These are phyloP conservation scores for Eucidaris tribuloides DNA, from an alignment of 35 echinoderm and acorn worm genomes.

Conservation along the genomic window DNA sequence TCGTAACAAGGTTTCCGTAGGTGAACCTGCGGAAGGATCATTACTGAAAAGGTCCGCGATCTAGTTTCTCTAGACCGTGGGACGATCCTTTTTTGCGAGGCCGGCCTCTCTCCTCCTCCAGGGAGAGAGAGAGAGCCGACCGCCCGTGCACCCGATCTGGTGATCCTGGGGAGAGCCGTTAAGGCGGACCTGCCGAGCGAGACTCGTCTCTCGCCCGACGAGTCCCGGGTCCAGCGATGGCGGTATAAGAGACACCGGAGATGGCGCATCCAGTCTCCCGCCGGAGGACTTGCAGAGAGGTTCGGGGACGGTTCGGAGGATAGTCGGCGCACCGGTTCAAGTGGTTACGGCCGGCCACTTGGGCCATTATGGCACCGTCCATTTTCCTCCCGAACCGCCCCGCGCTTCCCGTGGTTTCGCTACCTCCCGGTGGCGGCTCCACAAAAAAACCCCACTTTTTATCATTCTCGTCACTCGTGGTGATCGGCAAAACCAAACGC, in stretches of 20 bases:
- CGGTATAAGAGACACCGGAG: neutral
- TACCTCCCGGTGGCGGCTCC: neutral
- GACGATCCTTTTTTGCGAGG: neutral
- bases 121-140: neutral
- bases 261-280: no score
- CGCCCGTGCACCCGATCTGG: neutral
- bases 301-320: neutral
- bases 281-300: neutral
- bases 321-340: neutral
- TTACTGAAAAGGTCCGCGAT: no score
- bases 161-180: neutral
- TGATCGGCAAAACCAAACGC: neutral
- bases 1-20: slow-evolving; percentile 97
- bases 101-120: neutral
- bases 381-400: neutral
- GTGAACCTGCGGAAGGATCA: slow-evolving; percentile 95
- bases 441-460: neutral
- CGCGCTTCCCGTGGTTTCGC: neutral
- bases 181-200: neutral
- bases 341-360: neutral
- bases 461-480: neutral
- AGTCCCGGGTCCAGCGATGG: neutral
- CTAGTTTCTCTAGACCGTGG: no score
- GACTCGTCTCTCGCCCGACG: neutral
- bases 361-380: neutral